Base-by-base conservation (phyloP, 2,888 invertebrate genomes). In the Lycia hirtaria region DNA sequence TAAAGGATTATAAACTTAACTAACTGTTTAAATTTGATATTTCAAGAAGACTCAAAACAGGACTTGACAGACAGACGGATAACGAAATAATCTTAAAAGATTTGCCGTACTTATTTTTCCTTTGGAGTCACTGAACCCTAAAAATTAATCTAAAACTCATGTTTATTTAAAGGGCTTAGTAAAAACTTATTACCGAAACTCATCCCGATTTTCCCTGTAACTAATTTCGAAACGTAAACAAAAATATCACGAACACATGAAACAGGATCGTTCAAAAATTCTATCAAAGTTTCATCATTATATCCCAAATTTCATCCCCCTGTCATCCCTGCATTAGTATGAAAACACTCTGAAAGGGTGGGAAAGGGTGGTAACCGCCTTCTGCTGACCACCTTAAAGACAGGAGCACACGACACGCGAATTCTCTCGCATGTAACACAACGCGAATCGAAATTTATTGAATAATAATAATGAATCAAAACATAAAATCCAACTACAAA, bases 261-360 rank as follows among this genome's bases (percentile, higher is more conserved):
- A 55, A 35, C 12, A 19, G 10, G 41, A 33, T 30, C 41, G 38
- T 40, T 50, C 45, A 35, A 48, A 53, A 52, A 58, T 53, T 53
- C 57, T 41, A 58, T 58, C 49, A 48, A 58, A 58, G 52, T 58
- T 48, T 53, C 22, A 53, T 52, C 57, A 58, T 58, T 58, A 56
- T 35, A 40, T 44, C 17, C 32, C 14, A 24, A 58, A 33, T 51
- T 56, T 30, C 19, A 32, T 33, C 48, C 57, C 50, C 52, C 19
- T 43, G 52, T 56, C 56, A 51, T 10, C 37, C 19, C 24, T n/a
- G 26, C 28, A 43, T 56, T 56, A 51, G 51, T 33, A 45, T 26
- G 56, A n/a, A 19, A 35, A 17, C 3, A 20, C 37, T 37, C 37
- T 37, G 37, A 33, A 48, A 47, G 43, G 22, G 52, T 33, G 20